phyloP scores from a whole-genome alignment of 2,113 vertebrate genomes.

The Butorides virescens region DNA sequence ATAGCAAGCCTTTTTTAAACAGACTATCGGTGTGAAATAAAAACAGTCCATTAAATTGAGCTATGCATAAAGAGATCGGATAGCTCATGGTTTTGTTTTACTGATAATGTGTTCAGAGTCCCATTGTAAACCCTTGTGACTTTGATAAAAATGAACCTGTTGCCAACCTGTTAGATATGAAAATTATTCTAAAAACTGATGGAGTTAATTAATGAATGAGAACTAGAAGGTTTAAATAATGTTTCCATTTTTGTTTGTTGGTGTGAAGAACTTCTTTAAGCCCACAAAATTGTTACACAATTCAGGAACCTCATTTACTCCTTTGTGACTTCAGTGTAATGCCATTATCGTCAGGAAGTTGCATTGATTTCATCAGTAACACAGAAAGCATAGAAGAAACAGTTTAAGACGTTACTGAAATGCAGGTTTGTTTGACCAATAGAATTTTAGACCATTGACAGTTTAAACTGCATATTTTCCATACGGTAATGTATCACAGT shows the following conservation, averaged over 20 bases:
- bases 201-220: neutral
- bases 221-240: neutral
- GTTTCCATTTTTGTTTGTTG: neutral
- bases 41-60: neutral
- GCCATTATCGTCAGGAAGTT: neutral
- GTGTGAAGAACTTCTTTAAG: neutral
- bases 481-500: neutral
- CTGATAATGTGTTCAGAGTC: neutral
- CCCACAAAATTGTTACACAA: neutral
- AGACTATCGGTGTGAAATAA: neutral
- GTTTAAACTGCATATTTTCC: neutral
- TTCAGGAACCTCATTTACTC: neutral
- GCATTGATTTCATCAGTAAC: neutral
- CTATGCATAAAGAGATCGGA: neutral
- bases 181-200: neutral
- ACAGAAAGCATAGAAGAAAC: neutral
- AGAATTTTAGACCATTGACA: neutral
- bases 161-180: neutral
- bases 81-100: neutral
- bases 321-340: neutral
- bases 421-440: neutral
- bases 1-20: neutral
- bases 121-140: neutral
- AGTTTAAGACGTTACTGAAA: neutral
- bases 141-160: neutral